Evolutionary conservation across 2,888 invertebrate species (phyloP), one percentile per base, ranked within the genome.

Genomic region (Drosophila paramelanica): DNA sequence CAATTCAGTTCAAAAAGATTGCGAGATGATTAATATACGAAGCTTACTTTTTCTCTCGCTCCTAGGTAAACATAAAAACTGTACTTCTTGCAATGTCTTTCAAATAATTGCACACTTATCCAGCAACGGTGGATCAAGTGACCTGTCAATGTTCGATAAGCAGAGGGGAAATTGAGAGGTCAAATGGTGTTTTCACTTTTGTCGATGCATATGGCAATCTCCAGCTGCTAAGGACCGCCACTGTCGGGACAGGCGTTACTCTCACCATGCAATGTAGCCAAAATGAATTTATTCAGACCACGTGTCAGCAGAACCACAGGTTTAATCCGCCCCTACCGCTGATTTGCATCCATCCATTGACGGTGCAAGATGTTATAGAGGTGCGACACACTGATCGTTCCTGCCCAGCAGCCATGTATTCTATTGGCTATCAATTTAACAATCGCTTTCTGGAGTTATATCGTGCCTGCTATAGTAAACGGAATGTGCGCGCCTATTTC

Each of bases 341-440:
- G 14, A 25, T 1, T 8, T 56, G 56, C 10, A 13, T 8, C 27
- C 7, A 31, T 31, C 27, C 27, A 31, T 8, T 0, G 0, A 17
- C 1, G 17, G 17, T 47, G 0, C 27, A 8, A 31, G 17, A 0
- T 27, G 7, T 47, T 13, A n/a, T 0, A 5, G 2, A 2, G 3
- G 1, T 27, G 10, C 17, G 5, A n/a, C 13, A 47, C 3, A 38
- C 0, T 3, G 49, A 78, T 33, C 1, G 7, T 2, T 50, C 66
- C 23, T 78, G 76, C 6, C 51, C 61, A 11, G 62, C 56, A 10
- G 45, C 43, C 6, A 70, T 70, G 65, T 79, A 45, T 50, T 6
- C 56, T 23, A 42, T 77, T 7, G 76, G 75, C 10, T 55, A 70
- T 10, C 56, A 0, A 4, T n/a, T 79, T 20, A 33, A 56, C 10